Evolutionary conservation across 1,140 invertebrate species (phyloP).

Genomic region (Reticulitermes speratus): DNA sequence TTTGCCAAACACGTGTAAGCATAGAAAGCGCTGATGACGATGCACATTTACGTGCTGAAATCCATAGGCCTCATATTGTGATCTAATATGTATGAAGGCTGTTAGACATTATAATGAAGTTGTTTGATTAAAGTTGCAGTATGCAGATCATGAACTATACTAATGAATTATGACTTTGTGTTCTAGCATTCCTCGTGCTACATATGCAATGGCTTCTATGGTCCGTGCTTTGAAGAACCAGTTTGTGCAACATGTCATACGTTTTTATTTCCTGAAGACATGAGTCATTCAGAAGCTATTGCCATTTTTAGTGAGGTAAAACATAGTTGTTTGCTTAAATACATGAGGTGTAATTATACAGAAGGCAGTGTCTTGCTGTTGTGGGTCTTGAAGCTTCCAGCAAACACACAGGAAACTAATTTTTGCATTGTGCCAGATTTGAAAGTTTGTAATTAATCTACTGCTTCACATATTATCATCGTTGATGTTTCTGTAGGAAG

Average conservation of each 20-base stretch:
- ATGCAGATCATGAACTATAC: neutral
- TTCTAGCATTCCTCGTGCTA: conserved; percentile 68
- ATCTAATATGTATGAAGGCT: too few relatives aligned
- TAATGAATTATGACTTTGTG: conserved; percentile 30
- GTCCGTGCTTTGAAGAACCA: conserved; percentile 85
- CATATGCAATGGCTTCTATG: conserved; percentile 90
- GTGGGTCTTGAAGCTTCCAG: neutral
- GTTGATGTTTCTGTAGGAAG: too few relatives aligned
- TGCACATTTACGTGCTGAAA: too few relatives aligned
- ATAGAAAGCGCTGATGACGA: too few relatives aligned
- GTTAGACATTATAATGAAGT: too few relatives aligned
- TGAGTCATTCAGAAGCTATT: conserved; percentile 52
- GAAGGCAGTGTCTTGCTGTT: neutral
- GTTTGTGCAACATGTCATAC: conserved; percentile 91
- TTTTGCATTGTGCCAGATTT: neutral
- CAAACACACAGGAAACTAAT: neutral
- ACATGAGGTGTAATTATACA: neutral
- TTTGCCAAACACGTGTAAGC: too few relatives aligned
- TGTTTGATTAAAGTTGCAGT: too few relatives aligned
- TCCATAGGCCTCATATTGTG: too few relatives aligned
- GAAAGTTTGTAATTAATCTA: neutral
- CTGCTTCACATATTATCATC: too few relatives aligned
- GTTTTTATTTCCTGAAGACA: conserved; percentile 83
- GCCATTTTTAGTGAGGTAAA: conserved; percentile 57
- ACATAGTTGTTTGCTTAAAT: conserved; percentile 32